Conservation (phyloP, 2,888 invertebrate genomes). For the Nipponacmea schrenckii region DNA sequence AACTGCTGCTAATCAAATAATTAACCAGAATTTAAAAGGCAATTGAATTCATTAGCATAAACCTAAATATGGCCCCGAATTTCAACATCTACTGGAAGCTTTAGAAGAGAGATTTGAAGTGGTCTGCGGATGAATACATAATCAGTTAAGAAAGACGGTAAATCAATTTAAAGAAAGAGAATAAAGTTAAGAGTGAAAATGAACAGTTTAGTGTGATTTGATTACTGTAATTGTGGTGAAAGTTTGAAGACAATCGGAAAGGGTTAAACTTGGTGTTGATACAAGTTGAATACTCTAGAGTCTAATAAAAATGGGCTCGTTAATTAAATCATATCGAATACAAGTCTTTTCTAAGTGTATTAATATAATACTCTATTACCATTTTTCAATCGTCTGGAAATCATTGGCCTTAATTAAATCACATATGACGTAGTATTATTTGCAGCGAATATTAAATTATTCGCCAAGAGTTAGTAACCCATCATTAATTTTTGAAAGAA, state of each 20-base stretch:
- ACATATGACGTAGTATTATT: neutral
- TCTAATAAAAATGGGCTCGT: neutral
- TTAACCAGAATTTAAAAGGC: conserved; percentile 7
- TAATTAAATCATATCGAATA: conserved; percentile 7
- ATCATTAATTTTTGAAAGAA: no score
- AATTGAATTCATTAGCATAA: conserved; percentile 8
- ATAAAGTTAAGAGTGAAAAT: conserved; percentile 8
- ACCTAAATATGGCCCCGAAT: conserved; percentile 7
- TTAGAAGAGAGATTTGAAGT: neutral
- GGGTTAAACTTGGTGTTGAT: conserved; percentile 8
- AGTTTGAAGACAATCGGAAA: conserved; percentile 6
- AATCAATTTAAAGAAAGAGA: conserved; percentile 1
- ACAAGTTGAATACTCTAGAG: conserved; percentile 4
- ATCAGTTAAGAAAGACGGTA: conserved; percentile 3
- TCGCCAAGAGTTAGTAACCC: no score
- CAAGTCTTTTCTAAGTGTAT: neutral
- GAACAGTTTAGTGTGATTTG: conserved; percentile 6
- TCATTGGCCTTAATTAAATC: neutral
- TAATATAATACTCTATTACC: conserved; percentile 1
- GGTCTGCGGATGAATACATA: conserved; percentile 7
- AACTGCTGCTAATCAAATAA: conserved; percentile 8
- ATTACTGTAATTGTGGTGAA: conserved; percentile 6
- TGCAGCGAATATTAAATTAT: no score
- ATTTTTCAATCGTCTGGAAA: conserved; percentile 4
- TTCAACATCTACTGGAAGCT: neutral